Conservation (phyloP, 1,140 invertebrate species). For the Idris sp. region DNA sequence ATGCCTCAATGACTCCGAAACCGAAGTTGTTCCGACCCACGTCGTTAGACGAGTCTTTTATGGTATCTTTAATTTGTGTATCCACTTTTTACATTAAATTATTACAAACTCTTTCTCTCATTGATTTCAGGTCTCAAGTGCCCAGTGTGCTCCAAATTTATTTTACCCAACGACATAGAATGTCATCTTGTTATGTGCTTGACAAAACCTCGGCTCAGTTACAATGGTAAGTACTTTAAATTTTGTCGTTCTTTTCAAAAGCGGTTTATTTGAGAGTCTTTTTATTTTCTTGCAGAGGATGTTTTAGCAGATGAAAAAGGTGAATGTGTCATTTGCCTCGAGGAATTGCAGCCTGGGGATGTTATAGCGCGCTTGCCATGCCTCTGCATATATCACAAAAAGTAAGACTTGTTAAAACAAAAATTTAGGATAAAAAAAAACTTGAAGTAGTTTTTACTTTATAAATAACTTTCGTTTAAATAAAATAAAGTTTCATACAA, state of each 20-base stretch:
- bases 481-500: no score
- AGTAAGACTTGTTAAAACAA: slow-evolving; percentile 79
- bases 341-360: slow-evolving; percentile 95
- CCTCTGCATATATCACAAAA: slow-evolving; percentile 99
- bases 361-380: slow-evolving; percentile 98
- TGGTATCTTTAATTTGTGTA: slow-evolving; percentile 67
- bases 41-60: slow-evolving; percentile 77
- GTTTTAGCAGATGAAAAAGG: slow-evolving; percentile 95
- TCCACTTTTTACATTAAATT: no score
- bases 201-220: slow-evolving; percentile 97
- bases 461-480: no score
- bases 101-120: no score
- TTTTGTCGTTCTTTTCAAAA: neutral
- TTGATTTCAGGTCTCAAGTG: slow-evolving; percentile 93
- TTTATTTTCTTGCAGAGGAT: slow-evolving; percentile 91
- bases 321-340: slow-evolving; percentile 99
- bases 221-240: slow-evolving; percentile 90
- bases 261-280: slow-evolving; percentile 13
- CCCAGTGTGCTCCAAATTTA: slow-evolving; percentile 98
- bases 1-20: slow-evolving; percentile 83
- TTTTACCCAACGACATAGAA: slow-evolving; percentile 98
- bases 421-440: neutral
- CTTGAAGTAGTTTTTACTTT: no score
- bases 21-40: slow-evolving; percentile 77
- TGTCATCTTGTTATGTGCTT: slow-evolving; percentile 99